A percentile compares a stretch with the other conserved stretches of the same genome.
phyloP scores from a whole-genome alignment of 2,113 vertebrate species.

The Eurypyga helias region DNA sequence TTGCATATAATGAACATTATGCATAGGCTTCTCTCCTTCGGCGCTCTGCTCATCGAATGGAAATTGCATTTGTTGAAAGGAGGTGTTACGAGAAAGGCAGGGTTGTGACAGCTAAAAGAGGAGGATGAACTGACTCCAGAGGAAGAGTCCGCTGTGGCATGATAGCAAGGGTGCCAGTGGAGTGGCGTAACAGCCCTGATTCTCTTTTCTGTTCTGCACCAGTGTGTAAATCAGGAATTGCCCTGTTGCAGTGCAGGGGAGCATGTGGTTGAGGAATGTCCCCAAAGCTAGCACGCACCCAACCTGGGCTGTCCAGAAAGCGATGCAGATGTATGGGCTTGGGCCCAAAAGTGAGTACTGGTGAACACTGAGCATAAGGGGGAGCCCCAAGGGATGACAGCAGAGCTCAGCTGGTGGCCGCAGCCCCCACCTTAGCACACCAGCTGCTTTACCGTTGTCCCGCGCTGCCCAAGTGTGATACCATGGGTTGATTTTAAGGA shows the following conservation, averaged over 20 bases:
- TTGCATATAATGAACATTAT: neutral
- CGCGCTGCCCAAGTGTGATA: fast-evolving
- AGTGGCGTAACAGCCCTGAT: neutral
- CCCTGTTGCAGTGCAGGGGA: neutral
- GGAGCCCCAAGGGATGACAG: fast-evolving
- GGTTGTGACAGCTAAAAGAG: neutral
- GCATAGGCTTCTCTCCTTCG: neutral
- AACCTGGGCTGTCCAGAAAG: neutral
- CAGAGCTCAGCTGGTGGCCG: neutral
- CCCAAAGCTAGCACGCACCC: neutral
- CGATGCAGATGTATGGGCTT: fast-evolving
- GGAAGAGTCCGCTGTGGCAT: fast-evolving
- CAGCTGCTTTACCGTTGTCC: neutral
- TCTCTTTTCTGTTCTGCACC: neutral
- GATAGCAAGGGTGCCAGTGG: neutral
- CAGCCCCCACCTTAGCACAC: neutral
- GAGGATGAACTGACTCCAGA: neutral
- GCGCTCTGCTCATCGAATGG: neutral
- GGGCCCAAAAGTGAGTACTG: fast-evolving
- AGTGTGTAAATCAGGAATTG: neutral
- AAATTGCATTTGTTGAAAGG: neutral
- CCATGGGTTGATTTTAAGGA: neutral
- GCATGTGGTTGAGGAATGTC: neutral
- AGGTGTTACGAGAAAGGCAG: neutral
- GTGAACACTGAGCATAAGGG: neutral